phyloP scores from a whole-genome alignment of 2,888 invertebrate genomes.

The Meteorus colon region DNA sequence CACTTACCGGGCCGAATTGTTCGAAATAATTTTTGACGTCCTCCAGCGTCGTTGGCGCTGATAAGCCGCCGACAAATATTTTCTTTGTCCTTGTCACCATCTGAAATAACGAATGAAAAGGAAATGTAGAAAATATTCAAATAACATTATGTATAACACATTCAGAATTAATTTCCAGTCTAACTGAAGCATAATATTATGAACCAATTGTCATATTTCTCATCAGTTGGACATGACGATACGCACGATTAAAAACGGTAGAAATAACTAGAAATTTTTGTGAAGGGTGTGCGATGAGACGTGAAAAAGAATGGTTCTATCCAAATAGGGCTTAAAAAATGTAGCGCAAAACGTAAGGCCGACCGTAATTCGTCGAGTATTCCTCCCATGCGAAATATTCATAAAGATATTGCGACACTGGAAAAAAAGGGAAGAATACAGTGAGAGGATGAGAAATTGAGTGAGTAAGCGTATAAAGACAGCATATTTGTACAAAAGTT shows the following conservation, averaged over 20 bases:
- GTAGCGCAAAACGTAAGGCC: constrained; percentile 30
- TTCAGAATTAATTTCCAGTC: constrained; percentile 15
- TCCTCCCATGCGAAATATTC: constrained; percentile 39
- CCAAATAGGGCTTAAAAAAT: constrained; percentile 17
- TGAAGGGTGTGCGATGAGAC: constrained; percentile 53
- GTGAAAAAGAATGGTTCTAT: constrained; percentile 45
- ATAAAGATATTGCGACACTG: constrained; percentile 45
- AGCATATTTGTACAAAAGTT: constrained; percentile 26
- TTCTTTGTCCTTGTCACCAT: constrained; percentile 99
- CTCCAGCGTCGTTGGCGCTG: constrained; percentile 99
- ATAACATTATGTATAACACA: neutral
- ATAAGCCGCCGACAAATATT: constrained; percentile 99
- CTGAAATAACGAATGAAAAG: constrained; percentile 79
- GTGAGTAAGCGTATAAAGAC: neutral
- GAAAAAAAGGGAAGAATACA: constrained; percentile 45
- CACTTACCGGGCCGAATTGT: constrained; percentile 98
- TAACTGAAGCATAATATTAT: constrained; percentile 1
- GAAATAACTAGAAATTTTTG: constrained; percentile 41
- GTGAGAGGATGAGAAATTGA: constrained; percentile 48
- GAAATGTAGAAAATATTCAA: constrained; percentile 39
- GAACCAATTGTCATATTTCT: constrained; percentile 35
- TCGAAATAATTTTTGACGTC: constrained; percentile 99
- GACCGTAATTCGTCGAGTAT: constrained; percentile 33
- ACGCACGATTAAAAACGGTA: constrained; percentile 52
- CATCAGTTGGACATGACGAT: constrained; percentile 46